A percentile compares a stretch with the other conserved stretches of the same genome.
Evolutionary conservation across 2,113 vertebrate species (phyloP).

Genomic region (Otis tarda): DNA sequence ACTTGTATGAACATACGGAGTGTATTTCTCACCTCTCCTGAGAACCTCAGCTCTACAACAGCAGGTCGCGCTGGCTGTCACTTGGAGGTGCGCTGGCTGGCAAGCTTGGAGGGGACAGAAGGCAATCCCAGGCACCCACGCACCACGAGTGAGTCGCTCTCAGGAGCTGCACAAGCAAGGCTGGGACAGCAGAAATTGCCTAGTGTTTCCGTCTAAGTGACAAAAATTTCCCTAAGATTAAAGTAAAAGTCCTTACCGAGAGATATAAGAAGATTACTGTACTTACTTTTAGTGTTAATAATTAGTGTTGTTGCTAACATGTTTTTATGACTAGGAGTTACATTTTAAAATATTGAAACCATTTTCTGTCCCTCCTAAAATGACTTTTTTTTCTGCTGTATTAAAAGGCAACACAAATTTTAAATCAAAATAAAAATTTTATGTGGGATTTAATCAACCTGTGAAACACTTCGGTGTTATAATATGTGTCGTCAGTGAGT

Average conservation of each 20-base stretch:
- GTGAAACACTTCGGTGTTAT: neutral
- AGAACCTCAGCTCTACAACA: neutral
- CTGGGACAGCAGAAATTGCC: neutral
- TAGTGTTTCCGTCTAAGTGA: neutral
- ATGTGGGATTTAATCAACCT: neutral
- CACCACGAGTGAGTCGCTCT: fast-evolving
- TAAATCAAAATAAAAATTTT: neutral
- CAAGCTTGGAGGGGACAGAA: neutral
- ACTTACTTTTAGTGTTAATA: neutral
- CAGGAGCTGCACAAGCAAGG: neutral
- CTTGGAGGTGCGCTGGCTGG: conserved; percentile 17
- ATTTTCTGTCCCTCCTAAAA: neutral
- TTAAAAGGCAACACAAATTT: neutral
- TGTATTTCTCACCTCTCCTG: conserved; percentile 20
- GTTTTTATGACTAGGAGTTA: neutral
- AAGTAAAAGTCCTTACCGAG: neutral
- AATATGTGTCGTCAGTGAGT: neutral
- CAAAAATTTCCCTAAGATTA: neutral
- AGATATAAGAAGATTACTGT: neutral
- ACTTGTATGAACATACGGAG: neutral
- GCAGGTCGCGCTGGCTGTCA: conserved; percentile 37
- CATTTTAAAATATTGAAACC: neutral
- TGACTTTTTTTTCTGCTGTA: neutral
- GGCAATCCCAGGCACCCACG: neutral
- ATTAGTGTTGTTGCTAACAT: neutral